phyloP scores from a whole-genome alignment of 2,797 vertebrate species.

The Sebastes vulpes region DNA sequence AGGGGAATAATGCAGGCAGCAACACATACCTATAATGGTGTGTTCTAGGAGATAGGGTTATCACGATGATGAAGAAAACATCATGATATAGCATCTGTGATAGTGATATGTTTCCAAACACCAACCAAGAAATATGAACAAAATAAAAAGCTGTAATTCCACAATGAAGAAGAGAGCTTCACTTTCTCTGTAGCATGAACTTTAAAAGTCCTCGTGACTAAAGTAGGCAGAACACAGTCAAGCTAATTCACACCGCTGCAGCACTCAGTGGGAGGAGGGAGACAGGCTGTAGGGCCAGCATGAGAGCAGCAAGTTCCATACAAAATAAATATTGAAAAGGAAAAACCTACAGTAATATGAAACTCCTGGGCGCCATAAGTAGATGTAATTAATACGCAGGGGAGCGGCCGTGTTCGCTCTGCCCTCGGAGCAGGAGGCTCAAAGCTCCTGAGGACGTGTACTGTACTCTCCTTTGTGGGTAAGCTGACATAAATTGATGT shows the following conservation, averaged over 20 bases:
- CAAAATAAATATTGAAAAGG: background rate
- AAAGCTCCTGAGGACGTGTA: conserved; percentile 3
- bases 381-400: conserved; percentile 43
- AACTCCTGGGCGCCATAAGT: conserved; percentile 2
- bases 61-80: background rate
- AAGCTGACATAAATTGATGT: conserved; percentile 52
- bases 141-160: background rate
- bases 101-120: background rate
- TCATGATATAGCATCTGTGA: background rate
- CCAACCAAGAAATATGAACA: background rate
- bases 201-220: background rate
- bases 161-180: background rate
- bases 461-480: conserved; percentile 28
- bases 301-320: background rate
- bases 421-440: conserved; percentile 24
- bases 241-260: background rate
- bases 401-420: conserved; percentile 11
- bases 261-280: background rate
- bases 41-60: too few species aligned
- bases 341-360: background rate
- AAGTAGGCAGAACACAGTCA: background rate
- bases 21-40: too few species aligned
- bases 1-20: background rate
- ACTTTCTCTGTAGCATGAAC: background rate
- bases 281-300: background rate